Base-by-base conservation (phyloP, 2,797 vertebrate species). In the Chelidonichthys spinosus region DNA sequence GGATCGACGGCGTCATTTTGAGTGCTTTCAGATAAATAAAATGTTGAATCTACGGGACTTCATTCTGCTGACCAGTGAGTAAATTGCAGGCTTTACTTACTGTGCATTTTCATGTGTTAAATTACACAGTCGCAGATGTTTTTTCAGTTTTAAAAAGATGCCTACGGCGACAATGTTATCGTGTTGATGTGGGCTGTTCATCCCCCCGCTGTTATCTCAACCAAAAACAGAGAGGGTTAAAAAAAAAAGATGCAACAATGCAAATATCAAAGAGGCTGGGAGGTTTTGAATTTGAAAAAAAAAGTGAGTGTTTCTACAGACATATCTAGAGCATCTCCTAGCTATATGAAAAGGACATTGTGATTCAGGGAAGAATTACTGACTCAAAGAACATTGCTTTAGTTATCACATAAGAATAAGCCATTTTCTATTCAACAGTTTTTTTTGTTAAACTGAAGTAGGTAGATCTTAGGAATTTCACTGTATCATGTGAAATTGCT, bases 81-180 rank as follows among this genome's bases (percentile, higher is more conserved):
- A 86, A 85, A 79, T 35, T 71, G 78, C 76, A 81, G 60, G 76
- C 25, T 89, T 84, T 87, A 92, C 90, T 93, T 90, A 92, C 87
- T 82, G 77, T 83, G 90, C 87, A 82, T 86, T 87, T 91, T 87
- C 50, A 73, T 46, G 59, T 83, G 67, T 88, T 82, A 82, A 83
- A 90, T 88, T 76, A 90, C 63, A 81, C 55, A 81, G 42, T 73
- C 86, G 83, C 78, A 79, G 65, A 83, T 75, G 84, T 86, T 79
- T 25, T 77, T 74, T 86, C 64, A 74, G 67, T 77, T 81, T 85
- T 66, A 42, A 25, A 2, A 63, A 58, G 50, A 14, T 66, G 83
- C 85, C 77, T 69, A 59, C 72, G 79, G 85, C 72, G 67, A 70
- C 81, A 79, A 36, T 81, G 80, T 85, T 90, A 88, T 86, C 75